Percentiles rank a stretch among this genome's conserved stretches.
Conservation (phyloP, 1,140 invertebrate genomes). For the Drosophila serrata region DNA sequence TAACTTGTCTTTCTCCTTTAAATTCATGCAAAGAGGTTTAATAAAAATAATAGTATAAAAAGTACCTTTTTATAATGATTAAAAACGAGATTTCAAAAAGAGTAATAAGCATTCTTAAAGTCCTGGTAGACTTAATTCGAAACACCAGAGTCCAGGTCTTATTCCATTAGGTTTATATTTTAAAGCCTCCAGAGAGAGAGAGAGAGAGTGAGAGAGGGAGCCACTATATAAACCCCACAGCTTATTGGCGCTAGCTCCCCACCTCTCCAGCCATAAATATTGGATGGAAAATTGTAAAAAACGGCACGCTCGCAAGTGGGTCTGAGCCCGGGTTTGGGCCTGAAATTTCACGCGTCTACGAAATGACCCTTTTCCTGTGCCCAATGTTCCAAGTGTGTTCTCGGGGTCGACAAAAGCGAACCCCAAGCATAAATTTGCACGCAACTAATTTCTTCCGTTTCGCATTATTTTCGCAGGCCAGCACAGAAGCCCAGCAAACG, state of each 20-base stretch:
- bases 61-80: background rate
- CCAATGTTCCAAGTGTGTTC: conserved; percentile 24
- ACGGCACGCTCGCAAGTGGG: conserved; percentile 27
- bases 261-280: conserved; percentile 33
- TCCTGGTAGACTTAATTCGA: background rate
- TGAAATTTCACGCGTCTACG: conserved; percentile 78
- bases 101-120: background rate
- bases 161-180: background rate
- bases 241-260: conserved; percentile 17
- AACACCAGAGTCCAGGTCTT: background rate
- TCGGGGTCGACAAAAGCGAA: conserved; percentile 38
- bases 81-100: background rate
- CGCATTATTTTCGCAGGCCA: conserved; percentile 80
- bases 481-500: conserved; percentile 44
- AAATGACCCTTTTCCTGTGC: conserved; percentile 79
- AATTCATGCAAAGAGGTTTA: background rate
- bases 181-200: conserved; percentile 16
- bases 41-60: no score
- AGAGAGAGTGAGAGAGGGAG: background rate
- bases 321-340: conserved; percentile 45
- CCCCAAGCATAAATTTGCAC: conserved; percentile 79
- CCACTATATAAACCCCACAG: conserved; percentile 11
- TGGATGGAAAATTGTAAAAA: conserved; percentile 43
- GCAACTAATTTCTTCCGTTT: conserved; percentile 84
- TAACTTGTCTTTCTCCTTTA: background rate